These are phyloP conservation scores for Trichomycterus rosablanca DNA, from an alignment of 2,113 vertebrate genomes.

Conservation along the genomic window DNA sequence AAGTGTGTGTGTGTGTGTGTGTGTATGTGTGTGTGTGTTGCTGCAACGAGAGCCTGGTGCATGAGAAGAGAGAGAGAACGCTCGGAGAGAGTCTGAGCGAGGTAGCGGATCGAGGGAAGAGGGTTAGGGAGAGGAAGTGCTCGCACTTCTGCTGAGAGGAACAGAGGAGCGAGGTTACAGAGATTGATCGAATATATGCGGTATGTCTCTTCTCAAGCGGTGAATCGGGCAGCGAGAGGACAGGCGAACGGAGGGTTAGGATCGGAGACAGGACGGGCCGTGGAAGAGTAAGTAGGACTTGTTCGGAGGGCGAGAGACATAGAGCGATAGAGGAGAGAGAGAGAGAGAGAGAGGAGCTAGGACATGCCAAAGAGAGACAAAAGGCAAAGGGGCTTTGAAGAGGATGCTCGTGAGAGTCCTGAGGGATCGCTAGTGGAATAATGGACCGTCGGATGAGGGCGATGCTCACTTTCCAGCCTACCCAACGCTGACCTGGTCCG, in stretches of 20 bases:
- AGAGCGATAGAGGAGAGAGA: constrained; percentile 4
- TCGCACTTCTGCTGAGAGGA: constrained; percentile 75
- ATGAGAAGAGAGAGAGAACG: constrained; percentile 7
- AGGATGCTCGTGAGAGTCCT: constrained; percentile 23
- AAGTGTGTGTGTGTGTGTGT: constrained; percentile 7
- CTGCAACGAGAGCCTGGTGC: constrained; percentile 42
- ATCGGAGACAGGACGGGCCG: constrained; percentile 48
- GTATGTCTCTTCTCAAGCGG: constrained; percentile 55
- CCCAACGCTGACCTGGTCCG: constrained; percentile 53
- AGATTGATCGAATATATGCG: constrained; percentile 88
- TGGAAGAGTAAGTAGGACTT: constrained; percentile 49
- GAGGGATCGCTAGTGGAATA: constrained; percentile 35
- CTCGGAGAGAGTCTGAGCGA: constrained; percentile 21
- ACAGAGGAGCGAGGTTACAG: constrained; percentile 76
- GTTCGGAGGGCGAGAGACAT: constrained; percentile 13
- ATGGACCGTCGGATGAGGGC: constrained; percentile 55
- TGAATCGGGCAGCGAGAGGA: constrained; percentile 33
- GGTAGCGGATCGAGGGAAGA: constrained; percentile 54
- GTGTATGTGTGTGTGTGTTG: constrained; percentile 21
- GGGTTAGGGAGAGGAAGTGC: constrained; percentile 54
- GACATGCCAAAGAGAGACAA: background rate
- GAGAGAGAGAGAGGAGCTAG: constrained; percentile 13
- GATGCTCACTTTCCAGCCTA: constrained; percentile 39
- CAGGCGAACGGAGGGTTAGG: constrained; percentile 35
- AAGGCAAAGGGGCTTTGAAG: constrained; percentile 21